Evolutionary conservation across 2,797 vertebrate genomes (phyloP).

Genomic region (Valencia hispanica): DNA sequence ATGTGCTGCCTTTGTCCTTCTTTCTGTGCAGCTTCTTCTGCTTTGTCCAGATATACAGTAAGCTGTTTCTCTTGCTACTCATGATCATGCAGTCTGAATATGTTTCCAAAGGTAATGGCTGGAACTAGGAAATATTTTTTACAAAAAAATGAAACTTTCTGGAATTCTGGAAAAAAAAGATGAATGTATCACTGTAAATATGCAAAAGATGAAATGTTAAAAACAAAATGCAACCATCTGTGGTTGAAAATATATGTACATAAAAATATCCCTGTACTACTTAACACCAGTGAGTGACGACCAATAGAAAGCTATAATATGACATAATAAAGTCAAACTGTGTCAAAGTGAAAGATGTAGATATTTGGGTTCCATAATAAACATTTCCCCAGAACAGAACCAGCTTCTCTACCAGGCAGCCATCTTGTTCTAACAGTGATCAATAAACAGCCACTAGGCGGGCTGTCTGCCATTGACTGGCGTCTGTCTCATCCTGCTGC

Average conservation of each 20-base stretch:
- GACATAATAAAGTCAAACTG: neutral
- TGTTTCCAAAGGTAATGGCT: neutral
- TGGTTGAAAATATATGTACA: neutral
- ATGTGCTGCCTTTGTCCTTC: neutral
- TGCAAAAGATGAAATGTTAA: neutral
- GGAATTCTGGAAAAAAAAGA: neutral
- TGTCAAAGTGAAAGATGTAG: too few relatives aligned
- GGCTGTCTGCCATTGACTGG: constrained; percentile 68
- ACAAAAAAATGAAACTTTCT: too few relatives aligned
- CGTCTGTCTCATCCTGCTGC: constrained; percentile 44
- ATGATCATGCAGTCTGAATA: neutral
- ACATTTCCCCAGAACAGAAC: constrained; percentile 40
- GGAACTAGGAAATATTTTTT: neutral
- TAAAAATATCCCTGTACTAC: neutral
- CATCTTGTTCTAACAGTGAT: constrained; percentile 43
- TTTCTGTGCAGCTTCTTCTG: neutral
- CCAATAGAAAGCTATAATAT: neutral
- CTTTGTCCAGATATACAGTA: neutral
- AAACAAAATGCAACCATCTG: neutral
- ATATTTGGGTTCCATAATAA: constrained; percentile 12
- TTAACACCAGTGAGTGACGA: neutral
- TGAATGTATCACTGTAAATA: neutral
- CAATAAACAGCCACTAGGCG: constrained; percentile 67
- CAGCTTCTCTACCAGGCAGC: constrained; percentile 14
- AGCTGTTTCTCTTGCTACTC: neutral